Conservation (phyloP, 2,888 invertebrate species). For the Luffia ferchaultella region DNA sequence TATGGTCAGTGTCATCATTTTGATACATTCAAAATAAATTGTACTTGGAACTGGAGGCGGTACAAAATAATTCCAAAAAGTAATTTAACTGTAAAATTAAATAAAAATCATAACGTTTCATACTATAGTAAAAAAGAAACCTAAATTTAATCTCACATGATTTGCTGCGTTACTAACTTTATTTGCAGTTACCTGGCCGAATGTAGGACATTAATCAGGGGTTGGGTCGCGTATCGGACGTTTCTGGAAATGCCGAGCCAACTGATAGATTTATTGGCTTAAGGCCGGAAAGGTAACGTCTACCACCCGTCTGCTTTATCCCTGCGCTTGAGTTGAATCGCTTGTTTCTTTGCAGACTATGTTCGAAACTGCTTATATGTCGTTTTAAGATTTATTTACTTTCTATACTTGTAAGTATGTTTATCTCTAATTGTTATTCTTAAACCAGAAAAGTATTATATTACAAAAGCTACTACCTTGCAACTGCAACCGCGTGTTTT, state of each 20-base stretch:
- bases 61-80: too few species aligned
- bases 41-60: too few species aligned
- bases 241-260: slow-evolving; percentile 37
- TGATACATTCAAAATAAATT: too few species aligned
- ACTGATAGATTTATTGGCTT: slow-evolving; percentile 44
- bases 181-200: slow-evolving; percentile 26
- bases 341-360: background rate
- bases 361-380: background rate
- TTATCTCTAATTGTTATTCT: too few species aligned
- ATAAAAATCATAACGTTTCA: too few species aligned
- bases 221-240: slow-evolving; percentile 29
- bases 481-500: too few species aligned
- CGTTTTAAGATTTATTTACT: background rate
- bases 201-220: slow-evolving; percentile 45
- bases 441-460: too few species aligned
- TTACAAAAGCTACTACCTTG: too few species aligned
- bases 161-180: background rate
- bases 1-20: too few species aligned
- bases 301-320: slow-evolving; percentile 38
- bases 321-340: background rate
- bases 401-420: too few species aligned
- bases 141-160: background rate
- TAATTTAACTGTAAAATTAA: background rate
- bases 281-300: slow-evolving; percentile 33
- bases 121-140: too few species aligned